Evolutionary conservation across 2,113 vertebrate genomes (phyloP), one percentile per base, ranked within the genome.

Genomic region (Neolamprologus fasciatus): DNA sequence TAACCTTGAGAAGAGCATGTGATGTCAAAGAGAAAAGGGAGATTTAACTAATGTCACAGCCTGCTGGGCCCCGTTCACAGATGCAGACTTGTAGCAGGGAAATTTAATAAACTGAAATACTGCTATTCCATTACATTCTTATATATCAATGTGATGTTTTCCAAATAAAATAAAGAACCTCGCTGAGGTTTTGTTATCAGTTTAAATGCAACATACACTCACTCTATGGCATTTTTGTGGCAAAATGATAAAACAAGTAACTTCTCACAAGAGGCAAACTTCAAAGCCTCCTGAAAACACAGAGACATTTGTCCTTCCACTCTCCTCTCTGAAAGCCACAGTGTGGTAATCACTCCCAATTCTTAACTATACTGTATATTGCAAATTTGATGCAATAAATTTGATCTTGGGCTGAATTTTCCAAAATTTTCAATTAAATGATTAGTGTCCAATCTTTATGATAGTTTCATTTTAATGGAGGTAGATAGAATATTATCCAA

Each of bases 221-320:
- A 31, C 42, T 76, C 14, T 84, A 8, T 26, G 31, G 31, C 50
- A 73, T 63, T 81, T 73, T 28, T 51, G 40, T 35, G 37, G 47
- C 51, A 31, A n/a, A 50, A 17, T 57, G 8, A 28, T 42, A 40
- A 81, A 63, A 80, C 16, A 33, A 54, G 2, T 14, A n/a, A 61
- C 31, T 55, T 71, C 40, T 81, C 63, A 47, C 37, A 9, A 33
- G 5, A 66, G n/a, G 14, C 28, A 55, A 23, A 55, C 87, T 45
- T 80, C 35, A 40, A 33, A 88, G 55, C 5, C 47, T 51, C 76
- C 31, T 51, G 76, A 33, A 57, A 66, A 80, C 40, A 57, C 40
- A 83, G 71, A 68, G 76, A 81, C 55, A 76, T 85, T 40, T 71
- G 40, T 53, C 66, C 84, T 90, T 94, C 93, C 89, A 93, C 51